Percentiles rank a stretch among this genome's conserved stretches.
Conservation (phyloP, 1,140 invertebrate species). For the Bombus breviceps region DNA sequence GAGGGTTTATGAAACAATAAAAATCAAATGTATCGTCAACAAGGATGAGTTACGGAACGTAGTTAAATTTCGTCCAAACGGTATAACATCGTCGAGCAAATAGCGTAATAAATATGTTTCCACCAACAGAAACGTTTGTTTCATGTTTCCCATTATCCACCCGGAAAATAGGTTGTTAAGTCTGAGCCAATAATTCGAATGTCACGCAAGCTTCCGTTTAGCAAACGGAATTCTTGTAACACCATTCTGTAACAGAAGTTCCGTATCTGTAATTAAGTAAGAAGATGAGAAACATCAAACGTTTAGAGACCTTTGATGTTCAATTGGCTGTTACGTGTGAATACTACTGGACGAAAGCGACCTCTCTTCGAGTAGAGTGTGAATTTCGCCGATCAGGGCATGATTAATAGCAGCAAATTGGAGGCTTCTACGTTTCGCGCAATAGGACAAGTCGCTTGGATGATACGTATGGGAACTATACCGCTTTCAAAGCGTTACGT, state of each 20-base stretch:
- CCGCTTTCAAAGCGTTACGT: neutral
- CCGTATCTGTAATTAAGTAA: constrained; percentile 36
- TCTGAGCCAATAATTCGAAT: constrained; percentile 27
- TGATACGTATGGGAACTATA: neutral
- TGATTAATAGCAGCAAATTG: constrained; percentile 52
- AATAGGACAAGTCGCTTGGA: constrained; percentile 7
- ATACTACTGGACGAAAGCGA: constrained; percentile 58
- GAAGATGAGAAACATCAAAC: constrained; percentile 67
- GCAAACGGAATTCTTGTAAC: constrained; percentile 54
- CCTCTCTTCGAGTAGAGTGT: constrained; percentile 47
- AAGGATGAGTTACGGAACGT: neutral
- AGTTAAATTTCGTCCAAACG: neutral
- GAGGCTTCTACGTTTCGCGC: constrained; percentile 6
- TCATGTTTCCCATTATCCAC: neutral
- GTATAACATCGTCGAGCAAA: neutral
- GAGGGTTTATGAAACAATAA: neutral
- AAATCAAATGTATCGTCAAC: neutral
- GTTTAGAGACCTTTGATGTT: constrained; percentile 76
- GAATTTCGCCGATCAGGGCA: constrained; percentile 67
- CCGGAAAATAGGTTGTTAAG: constrained; percentile 24
- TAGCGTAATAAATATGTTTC: constrained; percentile 1
- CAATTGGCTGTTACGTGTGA: constrained; percentile 69
- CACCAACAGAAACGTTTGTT: neutral
- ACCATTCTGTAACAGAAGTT: neutral
- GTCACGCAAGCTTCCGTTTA: constrained; percentile 57